Conservation (phyloP, 64 coral and sea anemone species). For the Pocillopora verrucosa region DNA sequence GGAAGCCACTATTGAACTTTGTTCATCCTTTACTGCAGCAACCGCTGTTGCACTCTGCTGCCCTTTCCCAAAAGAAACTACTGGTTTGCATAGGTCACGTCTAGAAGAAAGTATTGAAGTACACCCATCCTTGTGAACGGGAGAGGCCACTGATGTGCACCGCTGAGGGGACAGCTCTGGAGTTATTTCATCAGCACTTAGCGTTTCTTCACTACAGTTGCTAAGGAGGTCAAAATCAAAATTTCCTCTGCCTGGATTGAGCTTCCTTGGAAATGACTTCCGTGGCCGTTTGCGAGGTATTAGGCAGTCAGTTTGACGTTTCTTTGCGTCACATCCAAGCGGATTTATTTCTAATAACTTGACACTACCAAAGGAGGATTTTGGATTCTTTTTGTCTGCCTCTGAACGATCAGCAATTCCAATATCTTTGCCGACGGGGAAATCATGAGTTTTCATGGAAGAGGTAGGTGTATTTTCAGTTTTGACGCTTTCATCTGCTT, state of each 20-base stretch:
- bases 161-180: background rate
- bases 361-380: background rate
- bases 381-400: background rate
- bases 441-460: background rate
- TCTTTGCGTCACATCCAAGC: background rate
- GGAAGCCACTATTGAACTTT: too few species aligned
- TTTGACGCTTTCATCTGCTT: background rate
- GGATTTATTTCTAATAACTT: background rate
- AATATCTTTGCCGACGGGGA: background rate
- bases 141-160: background rate
- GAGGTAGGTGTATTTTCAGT: background rate
- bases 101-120: too few species aligned
- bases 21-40: too few species aligned
- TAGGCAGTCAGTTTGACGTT: background rate
- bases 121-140: background rate
- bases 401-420: background rate
- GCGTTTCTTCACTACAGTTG: background rate
- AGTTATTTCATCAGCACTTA: background rate
- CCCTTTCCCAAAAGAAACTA: too few species aligned
- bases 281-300: conserved; percentile 25
- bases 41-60: too few species aligned
- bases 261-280: conserved; percentile 27
- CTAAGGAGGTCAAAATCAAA: too few species aligned
- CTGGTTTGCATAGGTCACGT: too few species aligned
- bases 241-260: background rate